phyloP scores from a whole-genome alignment of 1,140 invertebrate genomes.

The Micrasema longulum region DNA sequence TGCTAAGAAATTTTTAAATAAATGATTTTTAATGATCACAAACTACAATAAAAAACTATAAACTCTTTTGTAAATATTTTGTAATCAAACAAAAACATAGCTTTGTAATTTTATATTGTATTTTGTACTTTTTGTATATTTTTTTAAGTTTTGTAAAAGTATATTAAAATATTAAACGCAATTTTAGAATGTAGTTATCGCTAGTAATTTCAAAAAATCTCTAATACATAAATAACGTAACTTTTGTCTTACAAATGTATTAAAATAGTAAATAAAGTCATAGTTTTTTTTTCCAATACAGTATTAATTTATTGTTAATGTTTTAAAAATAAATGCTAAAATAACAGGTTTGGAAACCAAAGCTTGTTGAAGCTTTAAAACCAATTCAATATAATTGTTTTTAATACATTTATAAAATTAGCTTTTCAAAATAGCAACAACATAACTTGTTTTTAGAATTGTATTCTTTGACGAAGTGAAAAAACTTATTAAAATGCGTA shows the following conservation, averaged over 20 bases:
- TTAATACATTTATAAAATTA: too few relatives aligned
- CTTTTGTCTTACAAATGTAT: background rate
- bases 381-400: too few relatives aligned
- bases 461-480: too few relatives aligned
- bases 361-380: too few relatives aligned
- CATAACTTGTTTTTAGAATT: too few relatives aligned
- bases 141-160: conserved; percentile 5
- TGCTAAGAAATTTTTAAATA: background rate
- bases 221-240: background rate
- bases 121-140: background rate
- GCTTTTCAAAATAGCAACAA: too few relatives aligned
- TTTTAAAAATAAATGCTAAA: background rate
- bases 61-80: background rate
- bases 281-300: background rate
- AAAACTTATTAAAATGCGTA: too few relatives aligned
- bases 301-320: background rate
- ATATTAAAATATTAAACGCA: background rate
- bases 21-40: too few relatives aligned
- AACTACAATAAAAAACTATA: background rate
- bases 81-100: background rate
- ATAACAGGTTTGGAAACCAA: too few relatives aligned
- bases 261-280: background rate
- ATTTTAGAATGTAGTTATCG: background rate
- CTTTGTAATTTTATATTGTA: background rate
- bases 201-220: background rate